Base-by-base conservation (phyloP, 2,888 invertebrate species). In the Drosophila anomalata region DNA sequence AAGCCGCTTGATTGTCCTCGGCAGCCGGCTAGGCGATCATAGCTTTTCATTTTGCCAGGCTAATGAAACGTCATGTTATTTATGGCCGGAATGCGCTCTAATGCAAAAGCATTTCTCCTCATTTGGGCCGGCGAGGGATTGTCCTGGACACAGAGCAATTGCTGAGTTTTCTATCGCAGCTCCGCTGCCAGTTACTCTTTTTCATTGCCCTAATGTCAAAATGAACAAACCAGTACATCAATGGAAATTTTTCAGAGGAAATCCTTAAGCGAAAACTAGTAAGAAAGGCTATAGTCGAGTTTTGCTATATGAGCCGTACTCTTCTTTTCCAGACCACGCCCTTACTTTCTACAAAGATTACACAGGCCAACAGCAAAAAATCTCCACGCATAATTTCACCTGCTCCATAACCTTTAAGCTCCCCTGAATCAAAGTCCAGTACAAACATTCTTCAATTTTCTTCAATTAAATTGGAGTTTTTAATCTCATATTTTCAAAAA, bases 41-140 rank as follows among this genome's bases (percentile, higher is more conserved):
- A 86, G 82, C 77, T 82, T 82, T 82, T 86, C 88, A 82, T 82
- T 82, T 86, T 41, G 31, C 52, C 44, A 48, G 79, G 71, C 82
- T 82, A 82, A 82, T 82, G 82, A 82, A 88, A 82, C 75, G 88
- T 82, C 82, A 82, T 88, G 82, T 82, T 86, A 82, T 82, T 82
- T 82, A 82, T 82, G 83, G 62, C 79, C 57, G 44, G 70, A 77
- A 56, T 85, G 83, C 69, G 86, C 62, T 71, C 86, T 82, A 88
- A 88, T 87, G 82, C 77, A 87, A 87, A 87, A 55, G 54, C 86
- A 82, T 82, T 87, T 66, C 86, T 72, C 59, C 73, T 79, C 88
- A 82, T 87, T 67, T 72, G 67, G 52, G 31, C 39, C 14, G 47
- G 3, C 24, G 14, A 41, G 24, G 29, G 53, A 63, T 26, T 52